A percentile compares a stretch with the other conserved stretches of the same genome.
Conservation (phyloP, 2,797 vertebrate species). For the Limosa lapponica region DNA sequence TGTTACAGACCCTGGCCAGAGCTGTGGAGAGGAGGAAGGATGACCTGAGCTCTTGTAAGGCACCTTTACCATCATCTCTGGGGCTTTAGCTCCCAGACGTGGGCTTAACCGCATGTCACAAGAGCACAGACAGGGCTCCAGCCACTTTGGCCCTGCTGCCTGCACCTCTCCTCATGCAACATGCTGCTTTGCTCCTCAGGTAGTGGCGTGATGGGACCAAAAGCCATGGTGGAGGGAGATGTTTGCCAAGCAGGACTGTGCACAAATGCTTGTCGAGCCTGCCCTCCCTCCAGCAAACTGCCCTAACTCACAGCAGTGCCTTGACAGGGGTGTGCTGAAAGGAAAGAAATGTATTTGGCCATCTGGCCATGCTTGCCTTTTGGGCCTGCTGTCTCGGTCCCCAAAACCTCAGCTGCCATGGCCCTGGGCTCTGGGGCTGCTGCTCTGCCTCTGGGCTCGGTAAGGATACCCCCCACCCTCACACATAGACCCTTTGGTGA, state of each 20-base stretch:
- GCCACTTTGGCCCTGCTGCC: neutral
- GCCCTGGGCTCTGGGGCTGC: neutral
- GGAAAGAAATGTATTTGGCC: neutral
- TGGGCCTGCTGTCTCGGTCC: neutral
- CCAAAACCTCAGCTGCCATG: rapidly evolving
- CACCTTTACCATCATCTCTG: neutral
- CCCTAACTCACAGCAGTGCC: neutral
- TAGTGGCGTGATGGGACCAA: rapidly evolving
- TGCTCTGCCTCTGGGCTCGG: neutral
- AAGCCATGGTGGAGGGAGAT: neutral
- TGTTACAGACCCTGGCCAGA: neutral
- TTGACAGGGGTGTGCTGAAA: neutral
- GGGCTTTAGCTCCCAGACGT: neutral
- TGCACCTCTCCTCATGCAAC: rapidly evolving
- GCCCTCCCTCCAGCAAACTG: neutral
- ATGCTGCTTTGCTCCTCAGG: neutral
- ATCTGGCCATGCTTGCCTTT: neutral
- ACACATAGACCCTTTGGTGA: neutral
- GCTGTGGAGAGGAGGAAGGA: neutral
- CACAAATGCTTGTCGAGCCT: rapidly evolving
- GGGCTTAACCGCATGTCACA: rapidly evolving
- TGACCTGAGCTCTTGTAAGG: neutral
- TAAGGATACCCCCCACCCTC: neutral
- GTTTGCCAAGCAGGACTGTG: neutral
- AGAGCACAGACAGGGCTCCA: neutral